Conservation (phyloP, 2,113 vertebrate species). For the Pleuronectes platessa region DNA sequence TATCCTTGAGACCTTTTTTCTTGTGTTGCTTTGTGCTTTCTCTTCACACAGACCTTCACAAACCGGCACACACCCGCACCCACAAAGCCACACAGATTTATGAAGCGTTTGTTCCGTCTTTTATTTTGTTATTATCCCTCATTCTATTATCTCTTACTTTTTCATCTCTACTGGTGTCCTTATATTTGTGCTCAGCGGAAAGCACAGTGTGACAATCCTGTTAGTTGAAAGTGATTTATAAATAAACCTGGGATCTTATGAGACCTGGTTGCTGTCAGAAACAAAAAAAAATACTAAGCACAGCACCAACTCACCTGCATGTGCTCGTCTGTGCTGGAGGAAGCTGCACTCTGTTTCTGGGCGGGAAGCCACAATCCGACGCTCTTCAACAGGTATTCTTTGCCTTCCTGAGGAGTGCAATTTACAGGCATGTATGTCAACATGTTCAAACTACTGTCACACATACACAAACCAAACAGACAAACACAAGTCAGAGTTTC, state of each 20-base stretch:
- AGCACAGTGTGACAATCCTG: constrained; percentile 49
- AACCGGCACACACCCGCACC: no score
- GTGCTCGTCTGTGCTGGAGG: constrained; percentile 57
- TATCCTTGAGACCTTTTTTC: constrained; percentile 20
- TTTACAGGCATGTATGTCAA: constrained; percentile 15
- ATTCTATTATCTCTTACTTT: constrained; percentile 51
- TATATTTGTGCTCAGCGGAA: constrained; percentile 41
- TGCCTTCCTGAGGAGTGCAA: constrained; percentile 78
- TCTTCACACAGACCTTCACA: background rate
- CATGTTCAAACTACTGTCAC: background rate
- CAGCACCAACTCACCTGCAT: constrained; percentile 72
- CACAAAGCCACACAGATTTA: no score
- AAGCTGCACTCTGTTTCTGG: constrained; percentile 67
- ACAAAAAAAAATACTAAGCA: constrained; percentile 17
- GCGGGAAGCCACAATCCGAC: constrained; percentile 81
- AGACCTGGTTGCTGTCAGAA: constrained; percentile 24
- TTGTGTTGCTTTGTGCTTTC: constrained; percentile 5
- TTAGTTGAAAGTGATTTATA: constrained; percentile 60
- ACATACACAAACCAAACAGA: background rate
- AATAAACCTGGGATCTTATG: constrained; percentile 49
- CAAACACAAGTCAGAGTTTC: background rate
- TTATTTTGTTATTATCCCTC: constrained; percentile 37
- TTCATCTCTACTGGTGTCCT: constrained; percentile 52
- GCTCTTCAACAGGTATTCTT: constrained; percentile 83
- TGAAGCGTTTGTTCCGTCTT: constrained; percentile 19